phyloP scores from a whole-genome alignment of 2,113 vertebrate species.

The Pantherophis guttatus region DNA sequence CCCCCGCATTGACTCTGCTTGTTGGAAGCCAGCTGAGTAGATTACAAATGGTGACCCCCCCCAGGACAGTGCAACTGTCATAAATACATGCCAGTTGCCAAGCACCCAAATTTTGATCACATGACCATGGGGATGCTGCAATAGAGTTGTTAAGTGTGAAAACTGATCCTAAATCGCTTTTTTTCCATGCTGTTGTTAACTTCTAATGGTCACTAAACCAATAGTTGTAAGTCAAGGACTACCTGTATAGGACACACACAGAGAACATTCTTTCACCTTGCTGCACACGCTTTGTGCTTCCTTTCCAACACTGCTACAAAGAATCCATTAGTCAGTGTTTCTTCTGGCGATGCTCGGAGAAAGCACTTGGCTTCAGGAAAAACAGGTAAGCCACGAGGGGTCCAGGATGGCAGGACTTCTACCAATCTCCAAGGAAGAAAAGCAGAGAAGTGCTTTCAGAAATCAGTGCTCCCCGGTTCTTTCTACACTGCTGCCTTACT shows the following conservation, averaged over 20 bases:
- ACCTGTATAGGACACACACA: background rate
- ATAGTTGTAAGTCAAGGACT: background rate
- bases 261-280: background rate
- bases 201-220: background rate
- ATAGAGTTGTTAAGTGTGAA: background rate
- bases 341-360: constrained; percentile 79
- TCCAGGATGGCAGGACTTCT: constrained; percentile 79
- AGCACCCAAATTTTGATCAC: background rate
- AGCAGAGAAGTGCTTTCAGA: background rate
- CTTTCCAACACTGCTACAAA: constrained; percentile 87
- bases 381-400: constrained; percentile 76
- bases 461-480: background rate
- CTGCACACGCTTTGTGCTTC: accelerated
- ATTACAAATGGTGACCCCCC: background rate
- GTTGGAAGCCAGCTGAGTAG: background rate
- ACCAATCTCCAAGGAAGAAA: constrained; percentile 71
- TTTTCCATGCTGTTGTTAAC: background rate
- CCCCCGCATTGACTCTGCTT: background rate
- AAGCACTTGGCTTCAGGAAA: constrained; percentile 75
- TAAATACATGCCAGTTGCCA: background rate
- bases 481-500: background rate
- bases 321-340: constrained; percentile 86
- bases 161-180: background rate
- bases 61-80: background rate
- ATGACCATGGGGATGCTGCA: background rate